Conservation (phyloP, 2,888 invertebrate genomes). For the Amiota minor region DNA sequence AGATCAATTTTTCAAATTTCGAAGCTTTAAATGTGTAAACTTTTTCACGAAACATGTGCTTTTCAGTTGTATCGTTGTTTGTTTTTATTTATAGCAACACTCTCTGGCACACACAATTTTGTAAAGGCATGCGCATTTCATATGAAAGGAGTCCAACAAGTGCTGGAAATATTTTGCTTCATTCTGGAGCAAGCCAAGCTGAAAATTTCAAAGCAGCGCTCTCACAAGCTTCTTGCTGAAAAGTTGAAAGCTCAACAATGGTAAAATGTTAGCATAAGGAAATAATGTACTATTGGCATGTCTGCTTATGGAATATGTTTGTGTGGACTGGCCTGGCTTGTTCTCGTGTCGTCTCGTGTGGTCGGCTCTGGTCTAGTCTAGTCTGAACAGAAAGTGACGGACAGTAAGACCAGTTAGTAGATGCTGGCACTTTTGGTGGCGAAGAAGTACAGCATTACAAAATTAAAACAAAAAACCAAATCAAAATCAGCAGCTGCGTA, state of each 20-base stretch:
- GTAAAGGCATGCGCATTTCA: conserved; percentile 59
- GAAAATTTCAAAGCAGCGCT: background rate
- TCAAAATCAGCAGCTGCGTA: conserved; percentile 13
- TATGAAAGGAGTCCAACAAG: conserved; percentile 64
- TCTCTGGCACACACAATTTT: conserved; percentile 30
- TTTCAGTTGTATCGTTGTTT: too few species aligned
- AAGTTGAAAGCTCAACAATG: too few species aligned
- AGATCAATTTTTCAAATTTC: too few species aligned
- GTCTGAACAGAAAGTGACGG: too few species aligned
- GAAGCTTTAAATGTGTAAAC: too few species aligned
- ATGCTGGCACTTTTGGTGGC: background rate
- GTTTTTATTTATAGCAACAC: too few species aligned
- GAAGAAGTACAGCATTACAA: conserved; percentile 43
- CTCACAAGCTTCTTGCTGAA: too few species aligned
- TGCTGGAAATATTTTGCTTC: conserved; percentile 52
- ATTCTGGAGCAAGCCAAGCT: conserved; percentile 32
- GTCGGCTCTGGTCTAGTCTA: too few species aligned
- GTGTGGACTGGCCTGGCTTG: background rate
- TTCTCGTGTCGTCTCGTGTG: too few species aligned
- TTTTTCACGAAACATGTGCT: too few species aligned
- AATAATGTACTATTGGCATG: conserved; percentile 1
- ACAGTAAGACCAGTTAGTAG: too few species aligned
- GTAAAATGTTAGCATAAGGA: background rate
- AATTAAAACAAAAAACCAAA: conserved; percentile 23
- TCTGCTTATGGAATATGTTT: background rate